These are phyloP conservation scores for Doryteuthis pealeii DNA, from an alignment of 1,140 invertebrate species.

Conservation along the genomic window DNA sequence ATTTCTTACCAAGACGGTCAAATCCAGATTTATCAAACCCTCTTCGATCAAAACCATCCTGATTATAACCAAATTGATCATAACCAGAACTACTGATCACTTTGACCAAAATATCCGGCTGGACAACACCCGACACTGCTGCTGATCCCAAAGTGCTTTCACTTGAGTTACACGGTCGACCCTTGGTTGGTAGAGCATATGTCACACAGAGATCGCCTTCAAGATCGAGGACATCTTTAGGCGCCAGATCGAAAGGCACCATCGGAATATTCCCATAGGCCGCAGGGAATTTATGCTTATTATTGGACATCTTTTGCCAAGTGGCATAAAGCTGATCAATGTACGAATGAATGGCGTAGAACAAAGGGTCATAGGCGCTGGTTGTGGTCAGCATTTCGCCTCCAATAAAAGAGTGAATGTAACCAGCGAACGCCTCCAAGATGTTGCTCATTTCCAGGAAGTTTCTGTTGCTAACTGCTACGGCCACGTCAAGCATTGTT, in stretches of 20 bases:
- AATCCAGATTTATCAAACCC: constrained; percentile 40
- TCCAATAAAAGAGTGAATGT: constrained; percentile 50
- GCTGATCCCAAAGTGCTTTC: not conserved
- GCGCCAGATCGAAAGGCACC: constrained; percentile 52
- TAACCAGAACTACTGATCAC: constrained; percentile 18
- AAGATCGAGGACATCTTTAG: constrained; percentile 45
- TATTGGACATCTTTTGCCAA: constrained; percentile 49
- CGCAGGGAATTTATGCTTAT: constrained; percentile 50
- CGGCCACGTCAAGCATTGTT: constrained; percentile 42
- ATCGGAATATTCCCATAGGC: constrained; percentile 50
- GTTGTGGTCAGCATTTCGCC: constrained; percentile 51
- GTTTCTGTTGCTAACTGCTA: constrained; percentile 46
- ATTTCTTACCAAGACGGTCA: constrained; percentile 34
- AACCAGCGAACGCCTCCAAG: constrained; percentile 45
- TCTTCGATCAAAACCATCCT: constrained; percentile 33
- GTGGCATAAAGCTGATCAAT: constrained; percentile 54
- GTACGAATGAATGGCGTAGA: constrained; percentile 50
- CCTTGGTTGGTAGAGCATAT: constrained; percentile 41
- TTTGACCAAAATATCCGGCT: constrained; percentile 32
- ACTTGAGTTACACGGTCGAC: constrained; percentile 20
- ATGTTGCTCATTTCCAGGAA: constrained; percentile 50
- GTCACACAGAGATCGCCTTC: constrained; percentile 46
- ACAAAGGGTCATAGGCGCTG: constrained; percentile 53
- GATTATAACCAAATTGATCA: constrained; percentile 35
- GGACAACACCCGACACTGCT: constrained; percentile 15